Evolutionary conservation across 2,113 vertebrate species (phyloP).

Genomic region (Ivindomyrus marchei): DNA sequence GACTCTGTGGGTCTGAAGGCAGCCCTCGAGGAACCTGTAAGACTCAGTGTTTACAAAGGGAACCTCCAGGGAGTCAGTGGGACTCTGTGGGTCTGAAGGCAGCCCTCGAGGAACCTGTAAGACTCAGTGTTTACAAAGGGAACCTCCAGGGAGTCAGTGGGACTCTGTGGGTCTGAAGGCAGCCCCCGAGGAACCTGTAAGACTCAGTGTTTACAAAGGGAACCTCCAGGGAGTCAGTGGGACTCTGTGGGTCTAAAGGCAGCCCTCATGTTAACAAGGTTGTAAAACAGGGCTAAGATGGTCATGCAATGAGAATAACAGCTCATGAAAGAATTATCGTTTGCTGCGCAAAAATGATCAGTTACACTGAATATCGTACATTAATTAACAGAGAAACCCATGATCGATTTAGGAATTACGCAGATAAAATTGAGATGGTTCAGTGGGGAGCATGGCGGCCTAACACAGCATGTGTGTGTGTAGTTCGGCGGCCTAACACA

Average conservation of each 20-base stretch:
- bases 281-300: background rate
- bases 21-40: background rate
- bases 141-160: background rate
- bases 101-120: background rate
- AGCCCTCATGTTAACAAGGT: background rate
- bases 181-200: background rate
- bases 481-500: background rate
- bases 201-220: background rate
- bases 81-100: background rate
- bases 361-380: background rate
- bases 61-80: background rate
- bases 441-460: background rate
- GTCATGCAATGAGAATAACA: background rate
- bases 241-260: background rate
- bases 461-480: background rate
- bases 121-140: background rate
- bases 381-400: background rate
- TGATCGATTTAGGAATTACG: background rate
- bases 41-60: background rate
- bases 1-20: background rate
- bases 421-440: background rate
- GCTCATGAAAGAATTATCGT: background rate
- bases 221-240: background rate
- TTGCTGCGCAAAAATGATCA: background rate
- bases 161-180: background rate